Percentiles rank a stretch among this genome's conserved stretches.
Conservation (phyloP, 2,113 vertebrate genomes). For the Xiphophorus maculatus region DNA sequence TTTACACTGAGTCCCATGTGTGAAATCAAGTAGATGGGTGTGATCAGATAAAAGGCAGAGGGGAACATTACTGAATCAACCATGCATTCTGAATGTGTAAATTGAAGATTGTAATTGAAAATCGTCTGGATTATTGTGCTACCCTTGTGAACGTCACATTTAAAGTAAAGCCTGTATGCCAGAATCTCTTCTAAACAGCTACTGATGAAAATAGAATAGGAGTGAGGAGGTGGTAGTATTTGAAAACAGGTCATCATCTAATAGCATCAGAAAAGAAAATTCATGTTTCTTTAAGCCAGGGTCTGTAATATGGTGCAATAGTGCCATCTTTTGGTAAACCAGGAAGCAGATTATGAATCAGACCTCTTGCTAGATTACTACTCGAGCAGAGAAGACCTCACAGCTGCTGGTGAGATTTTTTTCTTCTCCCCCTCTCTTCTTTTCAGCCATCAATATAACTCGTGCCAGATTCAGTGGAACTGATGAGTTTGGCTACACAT, state of each 20-base stretch:
- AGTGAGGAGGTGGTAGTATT: slow-evolving; percentile 69
- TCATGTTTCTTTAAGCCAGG: slow-evolving; percentile 15
- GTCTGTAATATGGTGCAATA: slow-evolving; percentile 66
- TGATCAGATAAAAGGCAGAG: slow-evolving; percentile 44
- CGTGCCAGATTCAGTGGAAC: slow-evolving; percentile 83
- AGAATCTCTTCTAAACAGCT: slow-evolving; percentile 66
- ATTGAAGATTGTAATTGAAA: slow-evolving; percentile 67
- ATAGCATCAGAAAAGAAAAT: slow-evolving; percentile 54
- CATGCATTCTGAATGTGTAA: slow-evolving; percentile 62
- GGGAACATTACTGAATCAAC: slow-evolving; percentile 57
- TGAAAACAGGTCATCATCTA: slow-evolving; percentile 76
- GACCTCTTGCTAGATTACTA: slow-evolving; percentile 11
- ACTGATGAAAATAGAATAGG: slow-evolving; percentile 75
- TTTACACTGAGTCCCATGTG: slow-evolving; percentile 53
- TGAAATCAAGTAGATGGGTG: slow-evolving; percentile 65
- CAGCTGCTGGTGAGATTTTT: not conserved
- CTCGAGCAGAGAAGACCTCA: slow-evolving; percentile 3
- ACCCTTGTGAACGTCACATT: slow-evolving; percentile 54
- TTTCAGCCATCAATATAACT: slow-evolving; percentile 83
- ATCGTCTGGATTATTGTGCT: slow-evolving; percentile 52
- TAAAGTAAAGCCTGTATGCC: slow-evolving; percentile 48
- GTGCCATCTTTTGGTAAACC: slow-evolving; percentile 78
- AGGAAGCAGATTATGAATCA: slow-evolving; percentile 23
- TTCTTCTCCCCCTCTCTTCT: not conserved
- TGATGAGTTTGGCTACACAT: slow-evolving; percentile 85